Evolutionary conservation across 2,888 invertebrate genomes (phyloP).

Genomic region (Agrochola lota): DNA sequence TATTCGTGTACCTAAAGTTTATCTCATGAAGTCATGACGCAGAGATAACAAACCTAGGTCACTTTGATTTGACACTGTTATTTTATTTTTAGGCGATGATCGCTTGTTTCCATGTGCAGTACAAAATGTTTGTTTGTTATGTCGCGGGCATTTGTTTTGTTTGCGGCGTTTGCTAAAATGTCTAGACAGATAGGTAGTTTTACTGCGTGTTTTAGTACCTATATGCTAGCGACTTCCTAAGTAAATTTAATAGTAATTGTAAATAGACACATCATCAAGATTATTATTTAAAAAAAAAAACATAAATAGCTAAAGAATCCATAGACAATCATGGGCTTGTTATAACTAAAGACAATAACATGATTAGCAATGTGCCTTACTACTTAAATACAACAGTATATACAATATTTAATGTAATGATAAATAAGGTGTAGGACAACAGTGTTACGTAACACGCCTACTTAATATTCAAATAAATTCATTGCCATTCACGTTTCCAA

Average conservation of each 20-base stretch:
- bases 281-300: background rate
- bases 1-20: conserved; percentile 43
- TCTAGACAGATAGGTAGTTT: background rate
- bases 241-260: background rate
- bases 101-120: conserved; percentile 51
- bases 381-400: background rate
- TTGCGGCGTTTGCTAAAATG: conserved; percentile 9
- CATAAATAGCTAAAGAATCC: background rate
- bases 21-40: conserved; percentile 58
- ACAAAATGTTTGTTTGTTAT: conserved; percentile 27
- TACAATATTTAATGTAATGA: conserved; percentile 18
- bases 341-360: background rate
- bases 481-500: conserved; percentile 29
- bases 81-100: conserved; percentile 49
- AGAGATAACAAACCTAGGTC: conserved; percentile 67
- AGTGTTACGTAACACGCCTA: background rate
- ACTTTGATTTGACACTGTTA: conserved; percentile 68
- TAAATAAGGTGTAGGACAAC: background rate
- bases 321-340: background rate
- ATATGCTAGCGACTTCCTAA: background rate
- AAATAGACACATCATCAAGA: background rate
- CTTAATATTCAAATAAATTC: conserved; percentile 32
- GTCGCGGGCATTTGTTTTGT: conserved; percentile 10
- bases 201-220: background rate
- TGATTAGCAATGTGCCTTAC: background rate